Percentiles rank a stretch among this genome's conserved stretches.
Conservation (phyloP, 2,113 vertebrate species). For the Aphyosemion australe region DNA sequence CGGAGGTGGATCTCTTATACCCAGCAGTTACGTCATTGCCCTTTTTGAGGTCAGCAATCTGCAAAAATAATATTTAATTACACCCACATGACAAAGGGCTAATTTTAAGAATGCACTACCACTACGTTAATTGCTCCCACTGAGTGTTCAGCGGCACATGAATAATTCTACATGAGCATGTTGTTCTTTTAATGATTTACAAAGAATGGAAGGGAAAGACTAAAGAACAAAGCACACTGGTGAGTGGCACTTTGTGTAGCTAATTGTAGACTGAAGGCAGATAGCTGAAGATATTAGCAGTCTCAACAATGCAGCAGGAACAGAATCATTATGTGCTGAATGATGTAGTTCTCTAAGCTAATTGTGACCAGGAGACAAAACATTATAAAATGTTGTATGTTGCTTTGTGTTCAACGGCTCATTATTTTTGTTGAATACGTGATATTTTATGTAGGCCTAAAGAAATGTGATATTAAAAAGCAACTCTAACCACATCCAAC, state of each 20-base stretch:
- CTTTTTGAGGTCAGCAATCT: constrained; percentile 16
- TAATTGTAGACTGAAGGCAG: constrained; percentile 43
- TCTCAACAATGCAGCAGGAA: constrained; percentile 29
- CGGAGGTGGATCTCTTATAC: constrained; percentile 12
- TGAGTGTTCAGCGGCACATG: constrained; percentile 36
- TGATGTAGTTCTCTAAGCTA: constrained; percentile 15
- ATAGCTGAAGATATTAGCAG: constrained; percentile 26
- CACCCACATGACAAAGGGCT: constrained; percentile 7
- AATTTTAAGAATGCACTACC: constrained; percentile 12
- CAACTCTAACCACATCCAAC: neutral
- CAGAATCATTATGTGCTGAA: constrained; percentile 33
- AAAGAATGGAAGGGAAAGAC: constrained; percentile 22
- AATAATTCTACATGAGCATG: constrained; percentile 33
- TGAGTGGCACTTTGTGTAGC: constrained; percentile 19
- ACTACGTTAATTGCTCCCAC: constrained; percentile 24
- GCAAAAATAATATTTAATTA: constrained; percentile 21
- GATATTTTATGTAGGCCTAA: constrained; percentile 22
- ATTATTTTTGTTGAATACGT: neutral
- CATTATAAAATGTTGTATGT: constrained; percentile 11
- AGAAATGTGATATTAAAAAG: constrained; percentile 3
- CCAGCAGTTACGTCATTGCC: neutral
- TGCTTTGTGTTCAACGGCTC: constrained; percentile 12
- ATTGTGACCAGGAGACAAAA: constrained; percentile 29
- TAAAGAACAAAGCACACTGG: constrained; percentile 23
- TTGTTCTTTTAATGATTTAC: constrained; percentile 43